A percentile compares a stretch with the other conserved stretches of the same genome.
phyloP scores from a whole-genome alignment of 2,113 vertebrate species.

The Phasianus colchicus region DNA sequence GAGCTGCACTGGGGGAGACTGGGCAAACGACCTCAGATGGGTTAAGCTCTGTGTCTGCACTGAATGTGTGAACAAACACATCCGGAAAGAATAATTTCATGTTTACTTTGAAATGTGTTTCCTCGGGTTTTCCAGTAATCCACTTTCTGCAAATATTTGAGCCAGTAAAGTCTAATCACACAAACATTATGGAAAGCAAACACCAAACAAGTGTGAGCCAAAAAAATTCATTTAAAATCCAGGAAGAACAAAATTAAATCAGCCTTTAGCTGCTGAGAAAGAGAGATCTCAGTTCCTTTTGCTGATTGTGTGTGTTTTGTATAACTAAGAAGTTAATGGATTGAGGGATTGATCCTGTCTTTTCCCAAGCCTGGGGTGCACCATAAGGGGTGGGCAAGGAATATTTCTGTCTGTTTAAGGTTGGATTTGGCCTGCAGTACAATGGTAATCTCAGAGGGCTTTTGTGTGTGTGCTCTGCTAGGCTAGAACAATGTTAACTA shows the following conservation, averaged over 20 bases:
- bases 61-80: not conserved
- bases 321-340: not conserved
- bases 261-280: not conserved
- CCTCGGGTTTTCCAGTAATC: constrained; percentile 32
- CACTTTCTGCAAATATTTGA: constrained; percentile 42
- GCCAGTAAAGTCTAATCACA: constrained; percentile 10
- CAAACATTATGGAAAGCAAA: constrained; percentile 18
- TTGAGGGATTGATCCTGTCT: not conserved
- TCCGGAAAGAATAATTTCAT: not conserved
- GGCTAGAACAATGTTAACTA: not conserved
- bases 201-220: not conserved
- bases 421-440: not conserved
- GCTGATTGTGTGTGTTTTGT: not conserved
- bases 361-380: not conserved
- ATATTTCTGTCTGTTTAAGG: not conserved
- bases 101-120: not conserved
- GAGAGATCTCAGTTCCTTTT: not conserved
- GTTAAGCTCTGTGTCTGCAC: not conserved
- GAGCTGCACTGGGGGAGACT: not conserved
- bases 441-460: not conserved
- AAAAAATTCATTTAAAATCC: not conserved
- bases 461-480: not conserved
- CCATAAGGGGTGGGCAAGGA: not conserved
- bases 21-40: not conserved
- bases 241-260: not conserved